A percentile compares a stretch with the other conserved stretches of the same genome.
Conservation (phyloP, 1,140 invertebrate genomes). For the Acromyrmex echinatior region DNA sequence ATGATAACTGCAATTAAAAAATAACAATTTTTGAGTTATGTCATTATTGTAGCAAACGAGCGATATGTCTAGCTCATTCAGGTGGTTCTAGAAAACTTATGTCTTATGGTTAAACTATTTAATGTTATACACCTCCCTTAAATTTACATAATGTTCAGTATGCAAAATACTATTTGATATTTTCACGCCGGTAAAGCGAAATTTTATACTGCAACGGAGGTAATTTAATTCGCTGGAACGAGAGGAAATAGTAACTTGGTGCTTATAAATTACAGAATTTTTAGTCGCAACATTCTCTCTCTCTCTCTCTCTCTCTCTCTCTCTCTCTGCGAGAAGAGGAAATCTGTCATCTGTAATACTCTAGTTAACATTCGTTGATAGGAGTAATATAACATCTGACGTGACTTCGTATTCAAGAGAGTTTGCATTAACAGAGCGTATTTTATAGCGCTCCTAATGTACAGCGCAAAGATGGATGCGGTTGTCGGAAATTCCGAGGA, state of each 20-base stretch:
- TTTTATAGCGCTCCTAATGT: conserved; percentile 21
- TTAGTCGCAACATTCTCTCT: conserved; percentile 16
- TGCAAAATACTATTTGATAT: conserved; percentile 59
- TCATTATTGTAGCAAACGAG: too few relatives aligned
- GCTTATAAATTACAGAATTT: conserved; percentile 50
- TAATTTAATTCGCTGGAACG: conserved; percentile 51
- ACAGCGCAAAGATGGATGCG: conserved; percentile 26
- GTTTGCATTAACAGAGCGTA: neutral
- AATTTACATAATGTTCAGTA: conserved; percentile 58
- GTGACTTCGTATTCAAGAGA: conserved; percentile 30
- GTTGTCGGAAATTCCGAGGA: conserved; percentile 36
- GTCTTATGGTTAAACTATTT: conserved; percentile 20
- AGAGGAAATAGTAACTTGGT: conserved; percentile 45
- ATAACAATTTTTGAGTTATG: too few relatives aligned
- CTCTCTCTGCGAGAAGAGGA: neutral
- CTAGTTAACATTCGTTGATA: conserved; percentile 46
- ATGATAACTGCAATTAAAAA: too few relatives aligned
- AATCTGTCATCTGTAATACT: conserved; percentile 32
- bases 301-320: neutral
- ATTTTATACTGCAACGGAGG: conserved; percentile 51
- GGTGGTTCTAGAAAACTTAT: conserved; percentile 5
- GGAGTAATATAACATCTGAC: conserved; percentile 26
- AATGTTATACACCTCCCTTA: conserved; percentile 2
- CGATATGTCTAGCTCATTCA: neutral
- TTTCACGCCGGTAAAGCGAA: conserved; percentile 48